phyloP scores from a whole-genome alignment of 2,888 invertebrate species.

The Rhagonycha fulva region DNA sequence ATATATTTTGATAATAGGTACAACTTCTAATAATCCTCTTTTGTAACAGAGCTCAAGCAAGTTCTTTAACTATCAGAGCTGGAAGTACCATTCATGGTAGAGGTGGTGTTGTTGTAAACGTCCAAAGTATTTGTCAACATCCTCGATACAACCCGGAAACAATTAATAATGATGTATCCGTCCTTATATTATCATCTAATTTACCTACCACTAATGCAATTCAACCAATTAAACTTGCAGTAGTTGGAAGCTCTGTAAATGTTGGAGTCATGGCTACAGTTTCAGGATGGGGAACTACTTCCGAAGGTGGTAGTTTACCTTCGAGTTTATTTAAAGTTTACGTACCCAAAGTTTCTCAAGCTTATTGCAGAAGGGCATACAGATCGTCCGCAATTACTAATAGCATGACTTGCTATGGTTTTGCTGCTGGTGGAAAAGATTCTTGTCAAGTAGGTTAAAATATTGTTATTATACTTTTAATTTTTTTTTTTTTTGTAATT shows the following conservation, averaged over 20 bases:
- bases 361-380: constrained; percentile 38
- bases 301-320: constrained; percentile 35
- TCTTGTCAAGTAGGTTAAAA: background rate
- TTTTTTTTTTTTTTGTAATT: background rate
- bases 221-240: background rate
- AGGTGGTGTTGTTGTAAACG: background rate
- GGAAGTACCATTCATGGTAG: background rate
- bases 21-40: background rate
- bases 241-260: background rate
- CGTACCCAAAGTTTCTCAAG: constrained; percentile 41
- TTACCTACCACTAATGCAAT: background rate
- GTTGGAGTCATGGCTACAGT: constrained; percentile 4
- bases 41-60: background rate
- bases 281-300: constrained; percentile 19
- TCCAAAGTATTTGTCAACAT: background rate
- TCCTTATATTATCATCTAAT: background rate
- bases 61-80: background rate
- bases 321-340: constrained; percentile 42
- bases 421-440: background rate
- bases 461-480: too few relatives aligned
- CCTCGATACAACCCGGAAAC: background rate
- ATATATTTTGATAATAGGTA: background rate
- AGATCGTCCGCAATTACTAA: background rate
- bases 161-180: background rate
- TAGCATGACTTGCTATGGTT: background rate